phyloP scores from a whole-genome alignment of 2,888 invertebrate genomes.

The Aromia moschata region DNA sequence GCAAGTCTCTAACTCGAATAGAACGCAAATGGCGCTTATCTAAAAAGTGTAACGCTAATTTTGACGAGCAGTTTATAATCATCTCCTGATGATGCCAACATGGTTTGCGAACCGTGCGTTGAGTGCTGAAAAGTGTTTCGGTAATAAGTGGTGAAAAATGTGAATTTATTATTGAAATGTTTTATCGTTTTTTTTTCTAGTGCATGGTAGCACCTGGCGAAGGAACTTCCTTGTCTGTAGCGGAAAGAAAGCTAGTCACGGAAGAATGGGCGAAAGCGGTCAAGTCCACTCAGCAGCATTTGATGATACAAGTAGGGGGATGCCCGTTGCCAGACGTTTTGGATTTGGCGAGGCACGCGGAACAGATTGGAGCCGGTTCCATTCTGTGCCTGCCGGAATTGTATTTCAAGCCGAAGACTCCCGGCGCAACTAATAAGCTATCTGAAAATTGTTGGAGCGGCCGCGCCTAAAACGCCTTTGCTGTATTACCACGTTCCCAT shows the following conservation, averaged over 20 bases:
- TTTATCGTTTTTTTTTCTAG: constrained; percentile 62
- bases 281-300: constrained; percentile 66
- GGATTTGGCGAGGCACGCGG: constrained; percentile 76
- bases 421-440: constrained; percentile 72
- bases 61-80: no score
- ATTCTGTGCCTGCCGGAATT: constrained; percentile 79
- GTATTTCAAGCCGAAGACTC: constrained; percentile 75
- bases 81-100: no score
- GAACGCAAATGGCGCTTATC: no score
- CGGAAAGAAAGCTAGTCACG: constrained; percentile 73
- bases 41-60: no score
- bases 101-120: no score
- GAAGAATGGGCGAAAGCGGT: constrained; percentile 73
- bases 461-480: constrained; percentile 70
- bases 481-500: constrained; percentile 86
- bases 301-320: constrained; percentile 81
- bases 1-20: no score
- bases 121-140: no score
- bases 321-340: constrained; percentile 73
- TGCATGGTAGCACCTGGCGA: constrained; percentile 85
- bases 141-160: no score
- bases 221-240: constrained; percentile 72
- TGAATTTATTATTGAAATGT: no score
- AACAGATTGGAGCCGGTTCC: constrained; percentile 71
- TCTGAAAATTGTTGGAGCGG: constrained; percentile 66